Percentiles rank a stretch among this genome's conserved stretches.
These are phyloP conservation scores for Aurelia sp. DNA, from an alignment of 30 jellyfish, hydroid and myxozoan species.

Conservation along the genomic window DNA sequence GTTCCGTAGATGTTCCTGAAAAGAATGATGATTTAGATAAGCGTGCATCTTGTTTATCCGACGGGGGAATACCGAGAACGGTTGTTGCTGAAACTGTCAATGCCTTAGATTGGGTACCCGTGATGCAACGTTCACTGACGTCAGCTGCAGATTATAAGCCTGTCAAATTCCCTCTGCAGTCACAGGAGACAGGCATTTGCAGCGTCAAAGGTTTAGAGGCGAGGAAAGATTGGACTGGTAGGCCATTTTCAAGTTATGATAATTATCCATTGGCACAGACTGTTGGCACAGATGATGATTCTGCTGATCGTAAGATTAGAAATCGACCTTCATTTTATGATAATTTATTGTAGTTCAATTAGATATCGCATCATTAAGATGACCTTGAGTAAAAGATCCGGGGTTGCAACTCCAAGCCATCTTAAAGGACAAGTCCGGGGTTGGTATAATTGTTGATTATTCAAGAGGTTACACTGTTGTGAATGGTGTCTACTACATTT, in stretches of 20 bases:
- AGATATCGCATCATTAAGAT: too few species aligned
- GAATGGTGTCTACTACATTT: too few species aligned
- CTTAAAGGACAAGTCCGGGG: too few species aligned
- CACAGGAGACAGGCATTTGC: not conserved
- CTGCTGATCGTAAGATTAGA: constrained; percentile 19
- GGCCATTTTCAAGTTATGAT: constrained; percentile 77
- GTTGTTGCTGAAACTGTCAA: constrained; percentile 21
- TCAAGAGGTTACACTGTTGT: too few species aligned
- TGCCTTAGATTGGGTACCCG: constrained; percentile 83
- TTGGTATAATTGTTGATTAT: too few species aligned
- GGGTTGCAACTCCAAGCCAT: too few species aligned
- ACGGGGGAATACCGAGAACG: constrained; percentile 39
- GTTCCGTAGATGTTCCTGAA: constrained; percentile 33
- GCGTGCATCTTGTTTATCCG: constrained; percentile 53
- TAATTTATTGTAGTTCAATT: constrained; percentile 44
- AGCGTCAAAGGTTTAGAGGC: constrained; percentile 21
- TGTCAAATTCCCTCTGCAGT: constrained; percentile 3
- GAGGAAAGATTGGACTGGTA: constrained; percentile 34
- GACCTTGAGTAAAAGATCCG: too few species aligned
- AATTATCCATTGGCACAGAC: constrained; percentile 65
- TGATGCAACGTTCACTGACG: constrained; percentile 78
- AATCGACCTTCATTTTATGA: constrained; percentile 69
- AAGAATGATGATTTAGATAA: not conserved
- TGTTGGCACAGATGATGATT: not conserved
- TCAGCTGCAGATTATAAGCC: constrained; percentile 17